Conservation (phyloP, 37 sponge, comb jelly and placozoan genomes). For the Hexactinellida sp. region DNA sequence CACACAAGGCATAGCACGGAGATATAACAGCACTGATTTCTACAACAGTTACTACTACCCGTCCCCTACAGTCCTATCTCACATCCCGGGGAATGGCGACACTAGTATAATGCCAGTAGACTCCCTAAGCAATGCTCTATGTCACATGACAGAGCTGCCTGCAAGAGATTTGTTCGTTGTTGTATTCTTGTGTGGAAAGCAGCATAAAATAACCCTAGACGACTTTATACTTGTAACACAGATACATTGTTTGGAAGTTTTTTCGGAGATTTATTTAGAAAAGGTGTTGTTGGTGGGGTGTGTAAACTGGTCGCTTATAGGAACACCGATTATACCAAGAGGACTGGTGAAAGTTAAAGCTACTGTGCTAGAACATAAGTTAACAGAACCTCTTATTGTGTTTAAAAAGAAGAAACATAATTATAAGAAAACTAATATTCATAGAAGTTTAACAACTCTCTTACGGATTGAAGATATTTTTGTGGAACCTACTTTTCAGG, state of each 20-base stretch:
- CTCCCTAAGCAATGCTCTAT: not conserved
- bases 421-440: conserved; percentile 7
- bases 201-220: not conserved
- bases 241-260: not conserved
- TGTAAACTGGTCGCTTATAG: not conserved
- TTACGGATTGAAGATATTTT: not conserved
- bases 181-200: not conserved
- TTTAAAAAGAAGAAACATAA: not conserved
- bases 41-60: conserved; percentile 1
- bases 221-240: not conserved
- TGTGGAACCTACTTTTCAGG: not conserved
- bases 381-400: not conserved
- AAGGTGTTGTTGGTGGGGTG: not conserved
- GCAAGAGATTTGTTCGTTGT: not conserved
- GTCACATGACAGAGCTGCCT: not conserved
- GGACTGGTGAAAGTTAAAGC: not conserved
- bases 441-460: not conserved
- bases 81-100: not conserved
- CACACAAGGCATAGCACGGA: not conserved
- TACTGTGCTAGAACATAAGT: not conserved
- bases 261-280: not conserved
- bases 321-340: not conserved
- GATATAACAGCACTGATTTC: not conserved
- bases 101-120: not conserved
- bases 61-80: not conserved